Base-by-base conservation (phyloP, 2,113 vertebrate genomes). In the Pangasianodon gigas region DNA sequence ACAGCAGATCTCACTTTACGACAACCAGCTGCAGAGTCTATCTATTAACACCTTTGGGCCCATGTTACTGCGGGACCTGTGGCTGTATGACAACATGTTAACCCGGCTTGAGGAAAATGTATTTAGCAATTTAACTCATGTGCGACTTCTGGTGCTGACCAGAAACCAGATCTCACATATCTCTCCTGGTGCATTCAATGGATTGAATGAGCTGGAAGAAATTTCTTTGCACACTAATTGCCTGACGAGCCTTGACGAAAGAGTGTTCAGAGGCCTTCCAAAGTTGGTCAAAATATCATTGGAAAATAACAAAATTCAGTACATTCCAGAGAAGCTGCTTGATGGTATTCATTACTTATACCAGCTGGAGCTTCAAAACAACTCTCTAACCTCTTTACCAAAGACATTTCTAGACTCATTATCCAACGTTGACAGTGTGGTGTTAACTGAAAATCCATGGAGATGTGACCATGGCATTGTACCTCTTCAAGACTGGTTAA, bases 61-160 rank as follows among this genome's bases (percentile, higher is more conserved):
- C 29, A 96, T 94, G 96, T 93, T 94, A 41, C 52, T 96, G n/a
- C 84, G 93, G 3, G 96, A 99, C 86, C 95, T 99, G 18, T 98
- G 97, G 98, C 95, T 99, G 4, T 98, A 98, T 0, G 97, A 99
- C 82, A 99, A 99, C 41, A 96, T 95, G 88, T 94, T 99, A 86
- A 95, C 94, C 37, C 90, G 46, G 10, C 80, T 99, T 19, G 96
- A 97, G 0, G 92, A 96, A 0, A 93, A 96, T 0, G 92, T 96
- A 62, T 99, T 99, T 86, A 94, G 89, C 90, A 97, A 97, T 93
- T 96, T 99, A 92, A 96, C 93, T 21, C 93, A 96, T 77, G 62
- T 98, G 91, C 96, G 92, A 32, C 96, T 98, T 44, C 94, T 99
- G 88, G 95, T 98, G 24, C 95, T 99, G 54, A 98, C 97, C 93